Base-by-base conservation (phyloP, 2,888 invertebrate species). In the Ceramica pisi region DNA sequence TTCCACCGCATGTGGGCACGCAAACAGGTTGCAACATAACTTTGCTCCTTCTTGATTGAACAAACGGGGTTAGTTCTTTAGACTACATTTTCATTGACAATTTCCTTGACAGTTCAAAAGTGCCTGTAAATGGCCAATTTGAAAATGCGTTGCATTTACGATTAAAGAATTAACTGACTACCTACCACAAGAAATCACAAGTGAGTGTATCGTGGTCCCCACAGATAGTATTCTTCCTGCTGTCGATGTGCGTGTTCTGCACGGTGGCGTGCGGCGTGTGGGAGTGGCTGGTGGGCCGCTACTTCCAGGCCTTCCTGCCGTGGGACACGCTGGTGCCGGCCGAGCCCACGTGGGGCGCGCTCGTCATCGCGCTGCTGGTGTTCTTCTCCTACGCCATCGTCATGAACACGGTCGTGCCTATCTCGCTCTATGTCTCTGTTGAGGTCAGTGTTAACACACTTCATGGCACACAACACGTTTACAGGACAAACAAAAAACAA, bases 321-420 rank as follows among this genome's bases (percentile, higher is more conserved):
- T 99, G 99, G 99, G 99, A 99, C 96, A 97, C 97, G 90, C 97
- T 99, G 89, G 98, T 99, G 92, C 99, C 99, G 67, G 97, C 97
- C 87, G 98, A 98, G 93, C 97, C 98, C 75, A 94, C 97, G 79
- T 97, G 97, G 85, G 99, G 99, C 88, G 98, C 99, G 85, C 98
- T 98, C 82, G 98, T 99, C 88, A 99, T 99, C 90, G 99, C 99
- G 83, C 97, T 99, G 87, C 97, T 99, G 85, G 99, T 99, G 84
- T 99, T 99, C 97, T 99, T 99, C 97, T 99, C 99, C 50, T 99
- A 99, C 96, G 99, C 99, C 91, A 99, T 99, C 94, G 99, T 99
- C 89, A 97, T 99, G 95, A 99, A 99, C 97, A 99, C 99, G 90
- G 99, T 99, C 90, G 99, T 99, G 97, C 99, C 99, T 96, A 99